Percentiles rank a stretch among this genome's conserved stretches.
phyloP scores from a whole-genome alignment of 2,113 vertebrate genomes.

The Gallinago paraguaiae region DNA sequence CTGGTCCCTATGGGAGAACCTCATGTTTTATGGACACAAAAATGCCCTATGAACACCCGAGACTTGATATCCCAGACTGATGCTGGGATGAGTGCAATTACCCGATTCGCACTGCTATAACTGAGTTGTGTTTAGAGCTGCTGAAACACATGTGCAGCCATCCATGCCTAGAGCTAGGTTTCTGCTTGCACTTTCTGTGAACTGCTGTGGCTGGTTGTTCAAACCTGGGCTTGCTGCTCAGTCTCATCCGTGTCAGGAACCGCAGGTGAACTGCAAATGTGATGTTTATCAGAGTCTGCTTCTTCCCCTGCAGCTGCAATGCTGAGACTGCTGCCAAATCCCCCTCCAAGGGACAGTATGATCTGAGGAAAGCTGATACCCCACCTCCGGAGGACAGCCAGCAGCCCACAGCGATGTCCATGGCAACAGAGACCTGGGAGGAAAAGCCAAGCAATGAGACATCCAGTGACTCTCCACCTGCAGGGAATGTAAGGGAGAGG shows the following conservation, averaged over 20 bases:
- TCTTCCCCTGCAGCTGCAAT: conserved; percentile 83
- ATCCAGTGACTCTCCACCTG: conserved; percentile 64
- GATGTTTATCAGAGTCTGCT: conserved; percentile 20
- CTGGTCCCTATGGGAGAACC: background rate
- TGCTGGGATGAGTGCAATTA: background rate
- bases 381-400: conserved; percentile 70
- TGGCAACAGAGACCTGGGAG: conserved; percentile 81
- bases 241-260: background rate
- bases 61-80: background rate
- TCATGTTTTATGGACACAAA: conserved; percentile 12
- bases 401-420: conserved; percentile 79
- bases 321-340: conserved; percentile 79
- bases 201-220: background rate
- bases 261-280: background rate
- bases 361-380: conserved; percentile 77
- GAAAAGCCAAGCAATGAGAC: conserved; percentile 71
- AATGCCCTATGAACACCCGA: background rate
- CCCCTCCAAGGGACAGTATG: conserved; percentile 78
- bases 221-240: background rate
- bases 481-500: conserved; percentile 79
- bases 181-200: background rate
- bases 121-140: background rate
- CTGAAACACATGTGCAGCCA: background rate
- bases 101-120: background rate
- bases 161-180: background rate